phyloP scores from a whole-genome alignment of 2,797 vertebrate species.

The Argyrosomus regius region DNA sequence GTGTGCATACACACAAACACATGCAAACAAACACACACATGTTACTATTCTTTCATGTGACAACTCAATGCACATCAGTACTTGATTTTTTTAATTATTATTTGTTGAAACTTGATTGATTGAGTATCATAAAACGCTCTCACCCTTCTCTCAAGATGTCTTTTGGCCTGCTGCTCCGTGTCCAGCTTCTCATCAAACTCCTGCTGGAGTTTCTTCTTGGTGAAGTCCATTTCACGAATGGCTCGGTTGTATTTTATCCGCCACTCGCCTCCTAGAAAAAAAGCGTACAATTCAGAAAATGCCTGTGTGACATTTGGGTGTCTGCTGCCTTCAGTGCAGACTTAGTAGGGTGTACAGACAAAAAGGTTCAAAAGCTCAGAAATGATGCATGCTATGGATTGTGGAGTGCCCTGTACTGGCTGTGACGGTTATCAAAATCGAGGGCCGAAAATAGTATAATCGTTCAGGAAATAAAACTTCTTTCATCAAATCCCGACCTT shows the following conservation, averaged over 20 bases:
- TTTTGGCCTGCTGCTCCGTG: conserved; percentile 94
- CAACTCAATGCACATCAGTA: conserved; percentile 28
- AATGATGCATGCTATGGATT: conserved; percentile 68
- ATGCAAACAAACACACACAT: conserved; percentile 15
- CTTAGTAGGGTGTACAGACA: conserved; percentile 34
- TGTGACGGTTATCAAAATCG: conserved; percentile 60
- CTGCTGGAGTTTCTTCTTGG: conserved; percentile 95
- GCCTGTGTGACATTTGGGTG: conserved; percentile 67
- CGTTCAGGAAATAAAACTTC: conserved; percentile 67
- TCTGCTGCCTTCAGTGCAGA: conserved; percentile 63
- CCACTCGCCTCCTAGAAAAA: conserved; percentile 92
- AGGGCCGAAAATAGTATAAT: conserved; percentile 67
- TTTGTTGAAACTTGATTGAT: neutral
- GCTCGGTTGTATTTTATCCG: conserved; percentile 95
- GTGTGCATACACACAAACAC: conserved; percentile 64
- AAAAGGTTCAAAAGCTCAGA: conserved; percentile 67
- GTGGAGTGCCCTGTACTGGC: conserved; percentile 50
- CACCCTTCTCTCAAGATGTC: conserved; percentile 94
- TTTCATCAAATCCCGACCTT: conserved; percentile 69
- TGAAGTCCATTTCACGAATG: conserved; percentile 94
- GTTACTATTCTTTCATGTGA: conserved; percentile 24
- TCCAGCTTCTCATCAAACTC: conserved; percentile 98
- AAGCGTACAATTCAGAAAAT: conserved; percentile 58
- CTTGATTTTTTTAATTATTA: neutral
- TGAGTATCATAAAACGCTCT: conserved; percentile 39